Percentiles rank a stretch among this genome's conserved stretches.
Evolutionary conservation across 2,113 vertebrate species (phyloP).

Genomic region (Sitta europaea): DNA sequence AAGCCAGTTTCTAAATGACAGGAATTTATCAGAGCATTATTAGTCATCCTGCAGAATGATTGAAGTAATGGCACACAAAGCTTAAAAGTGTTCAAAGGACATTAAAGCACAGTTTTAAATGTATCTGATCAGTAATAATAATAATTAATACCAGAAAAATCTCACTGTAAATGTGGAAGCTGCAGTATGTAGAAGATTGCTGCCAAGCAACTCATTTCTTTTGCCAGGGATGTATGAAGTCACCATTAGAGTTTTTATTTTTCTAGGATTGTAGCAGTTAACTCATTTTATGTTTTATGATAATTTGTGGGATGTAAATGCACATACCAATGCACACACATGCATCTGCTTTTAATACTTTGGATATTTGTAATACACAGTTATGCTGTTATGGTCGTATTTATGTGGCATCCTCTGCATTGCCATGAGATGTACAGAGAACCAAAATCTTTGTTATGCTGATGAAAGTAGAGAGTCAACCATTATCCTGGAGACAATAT

Average conservation of each 20-base stretch:
- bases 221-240: not conserved
- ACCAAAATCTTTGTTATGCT: not conserved
- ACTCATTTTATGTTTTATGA: not conserved
- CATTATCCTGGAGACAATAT: not conserved
- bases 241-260: not conserved
- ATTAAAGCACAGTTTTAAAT: not conserved
- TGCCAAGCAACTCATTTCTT: not conserved
- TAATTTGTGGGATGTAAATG: not conserved
- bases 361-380: not conserved
- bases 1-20: slow-evolving; percentile 32
- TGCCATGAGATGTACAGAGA: not conserved
- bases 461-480: not conserved
- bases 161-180: not conserved
- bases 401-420: not conserved
- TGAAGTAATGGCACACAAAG: slow-evolving; percentile 34
- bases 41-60: slow-evolving; percentile 38
- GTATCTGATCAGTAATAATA: not conserved
- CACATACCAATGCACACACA: not conserved
- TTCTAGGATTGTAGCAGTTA: not conserved
- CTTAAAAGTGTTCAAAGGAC: slow-evolving; percentile 5
- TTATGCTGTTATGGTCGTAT: not conserved
- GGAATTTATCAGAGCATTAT: slow-evolving; percentile 26
- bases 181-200: not conserved
- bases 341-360: not conserved
- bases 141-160: not conserved